These are phyloP conservation scores for Channa argus DNA, from an alignment of 2,113 vertebrate genomes.

Conservation along the genomic window DNA sequence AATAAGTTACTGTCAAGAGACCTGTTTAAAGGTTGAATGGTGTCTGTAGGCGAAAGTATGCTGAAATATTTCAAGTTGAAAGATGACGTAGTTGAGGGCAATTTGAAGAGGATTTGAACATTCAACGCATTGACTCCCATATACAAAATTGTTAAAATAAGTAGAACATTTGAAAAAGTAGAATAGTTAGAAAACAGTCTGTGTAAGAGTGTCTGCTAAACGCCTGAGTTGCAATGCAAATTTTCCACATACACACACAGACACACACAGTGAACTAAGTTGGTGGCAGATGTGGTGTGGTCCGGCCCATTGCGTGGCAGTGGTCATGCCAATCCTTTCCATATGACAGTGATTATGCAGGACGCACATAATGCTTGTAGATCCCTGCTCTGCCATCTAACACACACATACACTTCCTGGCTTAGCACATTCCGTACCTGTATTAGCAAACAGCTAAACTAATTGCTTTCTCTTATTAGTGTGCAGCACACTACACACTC, in stretches of 20 bases:
- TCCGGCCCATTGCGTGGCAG: slow-evolving; percentile 83
- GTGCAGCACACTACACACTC: slow-evolving; percentile 17
- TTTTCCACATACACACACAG: slow-evolving; percentile 3
- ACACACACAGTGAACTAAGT: slow-evolving; percentile 18
- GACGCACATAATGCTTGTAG: slow-evolving; percentile 83
- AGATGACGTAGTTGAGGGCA: no score
- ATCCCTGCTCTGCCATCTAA: slow-evolving; percentile 89
- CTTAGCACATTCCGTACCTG: slow-evolving; percentile 94
- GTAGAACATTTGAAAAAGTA: no score
- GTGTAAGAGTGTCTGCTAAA: neutral
- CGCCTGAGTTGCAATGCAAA: neutral
- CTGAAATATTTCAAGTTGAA: no score
- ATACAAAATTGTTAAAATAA: no score
- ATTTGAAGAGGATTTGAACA: no score
- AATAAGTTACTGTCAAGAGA: no score
- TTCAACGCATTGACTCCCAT: no score
- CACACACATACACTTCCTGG: slow-evolving; percentile 65
- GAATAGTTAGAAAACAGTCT: neutral
- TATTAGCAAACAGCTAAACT: slow-evolving; percentile 88
- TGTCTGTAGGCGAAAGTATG: no score
- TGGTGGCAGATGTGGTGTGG: slow-evolving; percentile 63
- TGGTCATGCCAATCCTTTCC: slow-evolving; percentile 90
- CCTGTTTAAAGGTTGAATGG: no score
- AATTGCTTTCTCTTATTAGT: slow-evolving; percentile 76
- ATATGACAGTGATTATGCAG: slow-evolving; percentile 96